Evolutionary conservation across 1,140 invertebrate genomes (phyloP).

Genomic region (Cydia fagiglandana): DNA sequence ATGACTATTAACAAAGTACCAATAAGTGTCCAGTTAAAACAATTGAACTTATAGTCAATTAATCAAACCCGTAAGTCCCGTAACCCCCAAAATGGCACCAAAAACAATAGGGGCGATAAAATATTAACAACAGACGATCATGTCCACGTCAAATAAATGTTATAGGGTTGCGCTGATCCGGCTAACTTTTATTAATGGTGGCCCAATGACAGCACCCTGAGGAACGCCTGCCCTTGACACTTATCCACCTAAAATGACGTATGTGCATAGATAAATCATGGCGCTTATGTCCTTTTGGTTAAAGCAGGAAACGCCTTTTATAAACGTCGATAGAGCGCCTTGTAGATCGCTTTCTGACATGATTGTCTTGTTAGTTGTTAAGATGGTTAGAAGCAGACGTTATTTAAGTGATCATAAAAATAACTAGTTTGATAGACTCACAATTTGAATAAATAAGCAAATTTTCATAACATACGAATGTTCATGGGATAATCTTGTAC

Average conservation of each 20-base stretch:
- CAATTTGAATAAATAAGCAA: too few relatives aligned
- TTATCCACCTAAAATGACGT: neutral
- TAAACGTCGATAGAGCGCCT: neutral
- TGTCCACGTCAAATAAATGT: conserved; percentile 16
- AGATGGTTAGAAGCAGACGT: neutral
- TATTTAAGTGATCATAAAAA: neutral
- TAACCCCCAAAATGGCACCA: neutral
- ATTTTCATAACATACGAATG: too few relatives aligned
- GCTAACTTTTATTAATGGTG: conserved; percentile 15
- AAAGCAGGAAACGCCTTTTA: neutral
- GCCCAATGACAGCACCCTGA: conserved; percentile 10
- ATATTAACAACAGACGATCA: conserved; percentile 14
- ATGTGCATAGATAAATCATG: neutral
- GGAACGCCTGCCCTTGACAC: neutral
- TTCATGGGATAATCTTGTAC: too few relatives aligned
- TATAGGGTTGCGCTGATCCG: conserved; percentile 9
- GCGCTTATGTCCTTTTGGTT: neutral
- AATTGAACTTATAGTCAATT: neutral
- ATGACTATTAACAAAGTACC: too few relatives aligned
- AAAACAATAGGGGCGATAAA: conserved; percentile 2
- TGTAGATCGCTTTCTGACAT: neutral
- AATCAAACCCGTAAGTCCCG: neutral
- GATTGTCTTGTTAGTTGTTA: neutral
- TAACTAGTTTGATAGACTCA: neutral
- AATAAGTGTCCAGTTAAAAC: neutral